Base-by-base conservation (phyloP, 2,888 invertebrate genomes). In the Scaeva pyrastri region DNA sequence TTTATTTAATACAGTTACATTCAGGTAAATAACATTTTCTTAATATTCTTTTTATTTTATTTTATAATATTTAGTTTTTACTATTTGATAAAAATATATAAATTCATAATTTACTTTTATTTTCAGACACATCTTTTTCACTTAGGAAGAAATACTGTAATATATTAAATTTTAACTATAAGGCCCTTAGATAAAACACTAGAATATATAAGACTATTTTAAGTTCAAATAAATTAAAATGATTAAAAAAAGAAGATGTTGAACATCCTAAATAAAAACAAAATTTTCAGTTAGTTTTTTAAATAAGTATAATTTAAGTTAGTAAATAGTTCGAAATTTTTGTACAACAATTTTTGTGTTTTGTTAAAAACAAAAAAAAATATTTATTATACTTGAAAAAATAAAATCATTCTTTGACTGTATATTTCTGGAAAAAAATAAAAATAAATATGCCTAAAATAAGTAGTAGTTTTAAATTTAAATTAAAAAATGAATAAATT, bases 1-100 rank as follows among this genome's bases (percentile, higher is more conserved):
- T 88, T 88, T 93, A 89, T 89, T 92, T 87, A 93, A 92, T 89
- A 91, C 91, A 76, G 89, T 92, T 88, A 90, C 90, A 88, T 91
- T 91, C 88, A 92, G 93, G 92, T 93, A 87, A 91, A 91, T 21
- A 16, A n/a, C 2, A 23, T 19, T 7, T 16, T 39, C n/a, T n/a
- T n/a, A n/a, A n/a, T 16, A 52, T 3, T 52, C 7, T 36, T 36
- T 8, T 16, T 2, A 16, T 16, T 31, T 2, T 16, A 2, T 55
- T 31, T 31, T 16, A n/a, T n/a, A 45, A 31, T 6, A 3, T 7
- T 31, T 31, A 31, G 7, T 6, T 31, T 7, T 31, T 31, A 31
- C 31, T 31, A 31, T 6, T 6, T 31, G 7, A 31, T 6, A 6
- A 31, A 31, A 6, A 31, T 11, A 50, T 12, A 26, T 23, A 26